Percentiles rank a stretch among this genome's conserved stretches.
These are phyloP conservation scores for Strigamia transsilvanica DNA, from an alignment of 2,888 invertebrate species.

Conservation along the genomic window DNA sequence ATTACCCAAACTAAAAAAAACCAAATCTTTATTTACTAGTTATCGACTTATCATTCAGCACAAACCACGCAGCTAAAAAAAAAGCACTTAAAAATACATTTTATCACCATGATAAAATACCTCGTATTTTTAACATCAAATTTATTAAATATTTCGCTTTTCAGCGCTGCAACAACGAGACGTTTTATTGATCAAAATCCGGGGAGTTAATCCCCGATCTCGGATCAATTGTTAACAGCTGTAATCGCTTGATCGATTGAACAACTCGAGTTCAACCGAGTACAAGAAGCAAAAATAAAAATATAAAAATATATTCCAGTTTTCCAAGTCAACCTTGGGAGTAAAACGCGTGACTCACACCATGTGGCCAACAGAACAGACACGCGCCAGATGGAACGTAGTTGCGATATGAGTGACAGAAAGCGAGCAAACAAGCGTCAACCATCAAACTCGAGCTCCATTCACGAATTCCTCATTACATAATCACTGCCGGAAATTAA, in stretches of 20 bases:
- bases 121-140: no score
- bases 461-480: neutral
- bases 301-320: neutral
- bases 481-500: neutral
- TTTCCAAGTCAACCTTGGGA: neutral
- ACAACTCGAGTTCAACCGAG: neutral
- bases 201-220: no score
- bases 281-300: neutral
- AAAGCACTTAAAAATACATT: no score
- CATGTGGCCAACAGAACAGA: constrained; percentile 16
- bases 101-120: no score
- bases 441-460: neutral
- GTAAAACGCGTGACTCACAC: neutral
- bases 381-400: constrained; percentile 28
- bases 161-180: no score
- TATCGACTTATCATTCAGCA: neutral
- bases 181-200: no score
- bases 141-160: no score
- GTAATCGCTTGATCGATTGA: no score
- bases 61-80: neutral
- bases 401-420: constrained; percentile 6
- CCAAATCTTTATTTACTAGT: neutral
- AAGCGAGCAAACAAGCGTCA: neutral
- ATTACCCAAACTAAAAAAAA: neutral
- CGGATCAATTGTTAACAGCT: no score